phyloP scores from a whole-genome alignment of 2,113 vertebrate genomes.

The Electrona antarctica region DNA sequence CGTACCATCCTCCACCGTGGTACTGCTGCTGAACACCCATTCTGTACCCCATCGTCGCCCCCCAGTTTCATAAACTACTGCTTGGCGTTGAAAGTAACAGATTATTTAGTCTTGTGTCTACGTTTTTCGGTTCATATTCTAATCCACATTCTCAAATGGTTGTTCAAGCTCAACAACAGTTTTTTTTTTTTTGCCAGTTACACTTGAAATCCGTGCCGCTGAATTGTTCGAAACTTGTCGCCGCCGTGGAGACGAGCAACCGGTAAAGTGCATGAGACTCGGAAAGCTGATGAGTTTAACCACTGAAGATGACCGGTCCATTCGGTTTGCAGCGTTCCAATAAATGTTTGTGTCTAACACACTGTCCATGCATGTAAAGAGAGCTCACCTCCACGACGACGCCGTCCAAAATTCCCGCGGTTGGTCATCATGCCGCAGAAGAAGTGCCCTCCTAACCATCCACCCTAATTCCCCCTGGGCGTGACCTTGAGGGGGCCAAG shows the following conservation, averaged over 20 bases:
- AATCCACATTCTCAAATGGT: conserved; percentile 31
- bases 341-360: conserved; percentile 20
- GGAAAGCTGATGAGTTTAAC: conserved; percentile 10
- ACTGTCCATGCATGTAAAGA: conserved; percentile 2
- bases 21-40: conserved; percentile 23
- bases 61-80: conserved; percentile 41
- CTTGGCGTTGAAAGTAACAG: conserved; percentile 48
- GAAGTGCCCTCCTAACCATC: conserved; percentile 32
- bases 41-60: conserved; percentile 21
- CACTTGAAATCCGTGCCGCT: conserved; percentile 29
- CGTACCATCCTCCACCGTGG: conserved; percentile 1
- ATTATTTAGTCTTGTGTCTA: conserved; percentile 35
- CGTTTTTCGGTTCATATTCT: conserved; percentile 14
- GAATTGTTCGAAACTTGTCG: conserved; percentile 12
- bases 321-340: conserved; percentile 13
- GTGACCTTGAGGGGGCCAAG: conserved; percentile 2
- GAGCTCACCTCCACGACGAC: background rate
- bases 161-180: conserved; percentile 2
- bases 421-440: conserved; percentile 31
- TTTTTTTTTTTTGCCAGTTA: background rate
- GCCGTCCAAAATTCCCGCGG: conserved; percentile 9
- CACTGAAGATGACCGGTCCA: background rate
- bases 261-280: conserved; percentile 38
- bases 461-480: conserved; percentile 35
- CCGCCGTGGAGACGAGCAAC: conserved; percentile 13